Percentiles rank a stretch among this genome's conserved stretches.
Evolutionary conservation across 2,797 vertebrate genomes (phyloP).

Genomic region (Craterocephalus amniculus): DNA sequence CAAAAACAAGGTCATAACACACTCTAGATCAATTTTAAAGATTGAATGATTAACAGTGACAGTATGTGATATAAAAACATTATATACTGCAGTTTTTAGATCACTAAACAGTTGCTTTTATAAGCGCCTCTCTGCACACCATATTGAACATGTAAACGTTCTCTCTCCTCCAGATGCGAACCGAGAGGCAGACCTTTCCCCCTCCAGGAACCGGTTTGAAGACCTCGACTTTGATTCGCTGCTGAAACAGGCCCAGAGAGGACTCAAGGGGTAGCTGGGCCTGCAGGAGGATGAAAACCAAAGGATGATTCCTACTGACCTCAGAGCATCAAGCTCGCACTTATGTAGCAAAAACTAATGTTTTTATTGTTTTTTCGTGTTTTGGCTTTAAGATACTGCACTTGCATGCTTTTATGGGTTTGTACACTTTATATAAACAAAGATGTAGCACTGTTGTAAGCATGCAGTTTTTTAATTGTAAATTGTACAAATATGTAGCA

Average conservation of each 20-base stretch:
- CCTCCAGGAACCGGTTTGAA: conserved; percentile 85
- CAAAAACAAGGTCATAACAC: too few species aligned
- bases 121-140: too few species aligned
- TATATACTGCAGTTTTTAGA: too few species aligned
- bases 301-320: conserved; percentile 17
- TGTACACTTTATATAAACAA: conserved; percentile 32
- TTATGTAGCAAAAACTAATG: conserved; percentile 56
- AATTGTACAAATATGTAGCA: conserved; percentile 1
- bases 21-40: too few species aligned
- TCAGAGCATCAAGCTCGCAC: conserved; percentile 40
- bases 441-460: conserved; percentile 30
- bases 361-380: conserved; percentile 24
- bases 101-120: too few species aligned
- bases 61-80: too few species aligned
- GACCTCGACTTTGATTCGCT: conserved; percentile 94
- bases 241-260: conserved; percentile 94
- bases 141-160: too few species aligned
- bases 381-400: conserved; percentile 19
- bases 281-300: background rate
- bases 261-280: conserved; percentile 85
- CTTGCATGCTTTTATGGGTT: conserved; percentile 41
- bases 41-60: too few species aligned
- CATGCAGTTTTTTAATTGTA: conserved; percentile 12
- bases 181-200: conserved; percentile 79
- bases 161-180: conserved; percentile 88